Base-by-base conservation (phyloP, 1,140 invertebrate genomes). In the Halictus rubicundus region DNA sequence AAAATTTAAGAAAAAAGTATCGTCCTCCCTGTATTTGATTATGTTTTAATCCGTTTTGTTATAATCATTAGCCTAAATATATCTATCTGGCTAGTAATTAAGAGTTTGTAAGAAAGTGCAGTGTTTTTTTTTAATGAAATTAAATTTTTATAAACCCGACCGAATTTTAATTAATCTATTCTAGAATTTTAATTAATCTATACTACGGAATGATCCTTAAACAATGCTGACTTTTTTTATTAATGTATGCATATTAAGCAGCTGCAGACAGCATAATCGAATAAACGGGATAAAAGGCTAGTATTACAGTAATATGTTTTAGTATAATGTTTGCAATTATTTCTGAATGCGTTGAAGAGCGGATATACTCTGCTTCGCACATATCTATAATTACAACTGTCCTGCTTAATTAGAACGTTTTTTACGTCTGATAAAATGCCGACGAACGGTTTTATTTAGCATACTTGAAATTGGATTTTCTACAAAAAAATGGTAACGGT, bases 271-370 rank as follows among this genome's bases (percentile, higher is more conserved):
- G 6, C n/a, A 32, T 21, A 23, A 57, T 27, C 10, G 6, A 1
- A 59, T 6, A 23, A 42, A 25, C 16, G n/a, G 23, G 16, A 21
- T 39, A 21, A 52, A 27, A 37, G 54, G 49, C 10, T 21, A 21
- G 4, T 73, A n/a, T 73, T 64, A 12, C 23, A 32, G 49, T 37
- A 59, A 61, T n/a, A n/a, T 42, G 54, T 16, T 21, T 16, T n/a
- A n/a, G 21, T 14, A 6, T 70, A 49, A 77, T 70, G 16, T 39
- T 39, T 16, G 75, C 49, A 70, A 77, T 77, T 77, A 77, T 46
- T 46, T n/a, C 16, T 61, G n/a, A 52, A 70, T 10, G 8, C 66
- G 75, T 52, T 69, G 66, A 70, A 70, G 66, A 27, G 25, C 46
- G 64, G 68, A 39, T 70, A 61, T 42, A 61, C 42, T 16, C 12